phyloP scores from a whole-genome alignment of 2,113 vertebrate genomes.

The Gambusia holbrooki region DNA sequence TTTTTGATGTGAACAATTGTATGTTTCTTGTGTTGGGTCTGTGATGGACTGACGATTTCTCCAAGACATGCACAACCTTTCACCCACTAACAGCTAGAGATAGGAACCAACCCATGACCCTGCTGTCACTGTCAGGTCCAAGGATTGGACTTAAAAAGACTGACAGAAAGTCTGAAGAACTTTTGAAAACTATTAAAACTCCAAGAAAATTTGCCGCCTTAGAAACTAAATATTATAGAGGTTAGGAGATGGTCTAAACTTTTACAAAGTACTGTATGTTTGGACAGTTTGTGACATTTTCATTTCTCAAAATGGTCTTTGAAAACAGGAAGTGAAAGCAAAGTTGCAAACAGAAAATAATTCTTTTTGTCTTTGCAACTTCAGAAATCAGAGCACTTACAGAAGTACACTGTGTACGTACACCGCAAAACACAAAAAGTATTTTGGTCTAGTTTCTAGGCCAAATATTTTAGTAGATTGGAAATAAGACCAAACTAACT shows the following conservation, averaged over 20 bases:
- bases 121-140: not conserved
- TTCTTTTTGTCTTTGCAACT: conserved; percentile 2
- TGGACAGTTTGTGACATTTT: conserved; percentile 19
- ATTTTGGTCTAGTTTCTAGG: too few species aligned
- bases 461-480: too few species aligned
- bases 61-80: too few species aligned
- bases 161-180: not conserved
- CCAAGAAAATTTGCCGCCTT: not conserved
- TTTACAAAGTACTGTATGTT: not conserved
- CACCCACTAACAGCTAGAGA: too few species aligned
- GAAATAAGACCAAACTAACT: too few species aligned
- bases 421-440: too few species aligned
- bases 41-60: too few species aligned
- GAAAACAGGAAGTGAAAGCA: conserved; percentile 55
- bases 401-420: too few species aligned
- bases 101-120: not conserved
- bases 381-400: not conserved
- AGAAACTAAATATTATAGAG: not conserved
- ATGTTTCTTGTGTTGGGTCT: too few species aligned
- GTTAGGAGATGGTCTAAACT: not conserved
- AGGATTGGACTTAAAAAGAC: not conserved
- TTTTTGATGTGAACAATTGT: too few species aligned
- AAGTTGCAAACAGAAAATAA: not conserved
- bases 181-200: not conserved
- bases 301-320: conserved; percentile 32